Conservation (phyloP, 2,888 invertebrate genomes). For the Idaea straminata region DNA sequence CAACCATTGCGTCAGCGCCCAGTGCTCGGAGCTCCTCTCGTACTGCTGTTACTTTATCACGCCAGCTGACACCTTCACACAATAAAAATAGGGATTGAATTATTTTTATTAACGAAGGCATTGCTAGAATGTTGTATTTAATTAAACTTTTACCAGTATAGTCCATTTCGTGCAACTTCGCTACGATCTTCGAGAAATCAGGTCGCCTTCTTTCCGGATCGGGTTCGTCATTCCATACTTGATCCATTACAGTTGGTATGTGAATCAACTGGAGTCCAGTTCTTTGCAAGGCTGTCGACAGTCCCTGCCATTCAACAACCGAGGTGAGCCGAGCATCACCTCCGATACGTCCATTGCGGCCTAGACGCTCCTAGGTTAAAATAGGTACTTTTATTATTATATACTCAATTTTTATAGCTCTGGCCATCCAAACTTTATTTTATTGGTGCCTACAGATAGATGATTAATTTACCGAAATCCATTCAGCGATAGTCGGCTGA, state of each 20-base stretch:
- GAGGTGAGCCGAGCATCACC: conserved; percentile 88
- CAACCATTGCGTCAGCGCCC: conserved; percentile 88
- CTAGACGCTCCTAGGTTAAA: conserved; percentile 49
- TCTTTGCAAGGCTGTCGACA: conserved; percentile 78
- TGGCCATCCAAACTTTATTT: neutral
- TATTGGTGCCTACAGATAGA: neutral
- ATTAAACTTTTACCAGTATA: conserved; percentile 73
- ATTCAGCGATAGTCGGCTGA: conserved; percentile 82
- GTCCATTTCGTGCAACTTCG: conserved; percentile 80
- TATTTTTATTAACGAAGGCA: neutral
- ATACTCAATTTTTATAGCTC: too few species aligned
- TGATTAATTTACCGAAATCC: conserved; percentile 78
- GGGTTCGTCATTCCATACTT: conserved; percentile 84
- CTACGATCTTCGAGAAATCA: conserved; percentile 80
- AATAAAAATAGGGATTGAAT: neutral
- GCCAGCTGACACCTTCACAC: conserved; percentile 84
- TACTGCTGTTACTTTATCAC: conserved; percentile 85
- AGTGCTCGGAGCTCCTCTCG: conserved; percentile 81
- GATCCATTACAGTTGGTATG: conserved; percentile 86
- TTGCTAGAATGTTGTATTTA: neutral
- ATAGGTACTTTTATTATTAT: neutral
- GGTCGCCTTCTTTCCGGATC: conserved; percentile 70
- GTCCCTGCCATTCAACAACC: conserved; percentile 83
- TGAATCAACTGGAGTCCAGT: conserved; percentile 77
- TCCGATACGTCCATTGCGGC: conserved; percentile 82